Percentiles rank a stretch among this genome's conserved stretches.
phyloP scores from a whole-genome alignment of 2,888 invertebrate genomes.

The Luperina nickerlii region DNA sequence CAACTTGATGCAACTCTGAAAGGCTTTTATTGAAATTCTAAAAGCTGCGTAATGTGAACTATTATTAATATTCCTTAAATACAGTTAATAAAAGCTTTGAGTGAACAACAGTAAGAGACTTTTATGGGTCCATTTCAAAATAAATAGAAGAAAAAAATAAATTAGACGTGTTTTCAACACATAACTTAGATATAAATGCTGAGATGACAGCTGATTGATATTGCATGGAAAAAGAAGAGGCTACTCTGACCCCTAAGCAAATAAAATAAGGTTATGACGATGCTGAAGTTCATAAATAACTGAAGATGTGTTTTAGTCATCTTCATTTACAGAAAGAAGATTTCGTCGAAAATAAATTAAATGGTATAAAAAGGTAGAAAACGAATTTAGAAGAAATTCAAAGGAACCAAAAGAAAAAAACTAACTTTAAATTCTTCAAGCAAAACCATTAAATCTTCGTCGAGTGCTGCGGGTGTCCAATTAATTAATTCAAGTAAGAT shows the following conservation, averaged over 20 bases:
- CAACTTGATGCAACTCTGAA: constrained; percentile 25
- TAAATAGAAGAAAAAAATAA: too few species aligned
- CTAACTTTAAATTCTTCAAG: neutral
- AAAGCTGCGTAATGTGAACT: neutral
- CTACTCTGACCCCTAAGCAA: neutral
- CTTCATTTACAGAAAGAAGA: neutral
- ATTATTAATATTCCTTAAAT: neutral
- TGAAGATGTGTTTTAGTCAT: neutral
- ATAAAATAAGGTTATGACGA: neutral
- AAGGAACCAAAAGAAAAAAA: constrained; percentile 4
- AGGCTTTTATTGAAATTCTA: neutral
- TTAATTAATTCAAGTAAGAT: constrained; percentile 34
- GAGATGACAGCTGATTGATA: neutral
- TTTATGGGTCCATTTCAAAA: neutral
- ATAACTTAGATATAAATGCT: neutral
- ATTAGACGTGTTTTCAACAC: neutral
- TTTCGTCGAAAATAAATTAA: neutral
- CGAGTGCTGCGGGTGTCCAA: constrained; percentile 8
- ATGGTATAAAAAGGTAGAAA: neutral
- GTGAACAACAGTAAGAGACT: neutral
- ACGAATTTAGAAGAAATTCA: neutral
- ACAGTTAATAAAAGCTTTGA: neutral
- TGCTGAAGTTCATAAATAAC: neutral
- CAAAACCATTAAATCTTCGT: constrained; percentile 28
- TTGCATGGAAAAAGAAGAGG: neutral